These are phyloP conservation scores for Pseudomyrmex dendroicus DNA, from an alignment of 1,140 invertebrate species.

Conservation along the genomic window DNA sequence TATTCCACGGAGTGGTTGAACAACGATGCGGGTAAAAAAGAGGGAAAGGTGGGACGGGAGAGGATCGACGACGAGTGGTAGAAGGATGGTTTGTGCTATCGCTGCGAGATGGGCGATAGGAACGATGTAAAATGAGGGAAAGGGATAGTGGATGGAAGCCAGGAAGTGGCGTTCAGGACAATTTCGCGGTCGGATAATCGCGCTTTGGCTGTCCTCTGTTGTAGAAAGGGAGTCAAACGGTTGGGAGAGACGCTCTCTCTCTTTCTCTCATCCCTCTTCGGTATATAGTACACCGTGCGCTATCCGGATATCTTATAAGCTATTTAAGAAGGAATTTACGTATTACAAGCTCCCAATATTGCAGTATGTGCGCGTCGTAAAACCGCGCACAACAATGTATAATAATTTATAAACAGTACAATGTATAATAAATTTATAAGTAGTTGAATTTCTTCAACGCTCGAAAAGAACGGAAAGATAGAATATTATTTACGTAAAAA, in stretches of 20 bases:
- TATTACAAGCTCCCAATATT: constrained; percentile 16
- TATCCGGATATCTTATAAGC: constrained; percentile 30
- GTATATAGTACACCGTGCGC: background rate
- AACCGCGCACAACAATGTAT: background rate
- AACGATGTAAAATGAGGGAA: constrained; percentile 33
- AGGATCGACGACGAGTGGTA: constrained; percentile 34
- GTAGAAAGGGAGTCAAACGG: background rate
- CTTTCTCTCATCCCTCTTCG: background rate
- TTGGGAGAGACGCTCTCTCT: background rate
- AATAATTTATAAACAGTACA: too few species aligned
- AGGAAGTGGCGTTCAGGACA: constrained; percentile 60
- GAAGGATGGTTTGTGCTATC: constrained; percentile 36
- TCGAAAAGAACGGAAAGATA: too few species aligned
- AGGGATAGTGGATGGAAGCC: background rate
- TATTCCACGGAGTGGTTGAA: constrained; percentile 12
- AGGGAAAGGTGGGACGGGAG: too few species aligned
- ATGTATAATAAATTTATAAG: too few species aligned
- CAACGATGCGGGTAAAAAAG: background rate
- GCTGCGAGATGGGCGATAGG: constrained; percentile 20
- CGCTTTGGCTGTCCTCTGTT: constrained; percentile 51
- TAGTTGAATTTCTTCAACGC: too few species aligned
- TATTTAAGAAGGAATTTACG: constrained; percentile 53
- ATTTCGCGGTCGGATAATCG: constrained; percentile 73
- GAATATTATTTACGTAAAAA: too few species aligned
- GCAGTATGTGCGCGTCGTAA: background rate